These are phyloP conservation scores for Merluccius polli DNA, from an alignment of 2,797 vertebrate genomes.

Conservation along the genomic window DNA sequence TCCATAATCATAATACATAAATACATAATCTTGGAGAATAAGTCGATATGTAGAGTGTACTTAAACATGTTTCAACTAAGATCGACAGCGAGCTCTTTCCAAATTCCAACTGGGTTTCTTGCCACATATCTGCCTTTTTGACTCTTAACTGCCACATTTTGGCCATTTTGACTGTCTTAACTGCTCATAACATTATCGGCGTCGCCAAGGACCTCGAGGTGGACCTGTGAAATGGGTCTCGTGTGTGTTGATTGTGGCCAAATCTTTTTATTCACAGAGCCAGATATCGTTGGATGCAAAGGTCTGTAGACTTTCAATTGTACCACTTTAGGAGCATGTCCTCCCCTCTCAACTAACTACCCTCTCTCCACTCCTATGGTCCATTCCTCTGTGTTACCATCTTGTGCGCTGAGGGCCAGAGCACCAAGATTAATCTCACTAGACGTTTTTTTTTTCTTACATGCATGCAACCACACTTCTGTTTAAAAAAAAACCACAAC, in stretches of 20 bases:
- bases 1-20: no score
- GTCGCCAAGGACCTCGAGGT: slow-evolving; percentile 34
- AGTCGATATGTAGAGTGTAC: background rate
- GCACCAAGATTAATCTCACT: slow-evolving; percentile 36
- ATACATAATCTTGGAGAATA: background rate
- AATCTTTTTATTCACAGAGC: slow-evolving; percentile 81
- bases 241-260: slow-evolving; percentile 73
- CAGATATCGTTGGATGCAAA: slow-evolving; percentile 76
- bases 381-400: slow-evolving; percentile 45
- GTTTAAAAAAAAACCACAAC: background rate
- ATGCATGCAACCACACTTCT: background rate
- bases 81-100: background rate
- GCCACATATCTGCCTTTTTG: background rate
- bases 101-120: background rate
- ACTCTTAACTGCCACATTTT: slow-evolving; percentile 32
- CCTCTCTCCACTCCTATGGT: slow-evolving; percentile 35
- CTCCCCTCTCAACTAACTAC: slow-evolving; percentile 66
- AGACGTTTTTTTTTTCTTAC: slow-evolving; percentile 19
- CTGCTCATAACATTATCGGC: slow-evolving; percentile 28
- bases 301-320: slow-evolving; percentile 78
- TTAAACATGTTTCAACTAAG: background rate
- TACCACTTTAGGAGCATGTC: slow-evolving; percentile 70
- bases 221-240: slow-evolving; percentile 49
- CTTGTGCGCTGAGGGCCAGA: slow-evolving; percentile 47
- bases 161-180: slow-evolving; percentile 24